Base-by-base conservation (phyloP, 1,140 invertebrate species). In the Zaprionus gabonicus region DNA sequence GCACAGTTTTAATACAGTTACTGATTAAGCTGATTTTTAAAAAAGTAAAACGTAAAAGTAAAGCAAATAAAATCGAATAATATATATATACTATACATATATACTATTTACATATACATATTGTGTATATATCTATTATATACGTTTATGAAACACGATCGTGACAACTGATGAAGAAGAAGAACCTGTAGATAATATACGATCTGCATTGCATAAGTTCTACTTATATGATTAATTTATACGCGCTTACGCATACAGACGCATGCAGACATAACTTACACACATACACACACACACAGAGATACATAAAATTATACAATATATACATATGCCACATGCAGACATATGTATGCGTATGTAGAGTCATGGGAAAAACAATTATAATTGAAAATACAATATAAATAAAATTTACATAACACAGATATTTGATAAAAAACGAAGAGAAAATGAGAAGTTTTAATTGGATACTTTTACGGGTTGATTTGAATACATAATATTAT, bases 171-270 rank as follows among this genome's bases (percentile, higher is more conserved):
- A 31, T 82, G 82, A 31, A 31, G 28, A 85, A 71, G 57, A 73
- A 72, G 68, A 82, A 82, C 74, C 63, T 86, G 82, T 86, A 87
- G 82, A 86, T 87, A 82, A 80, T 87, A 75, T 87, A 87, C 69
- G 76, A 86, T 86, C 82, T 86, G 12, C 41, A 46, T 46, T 46
- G 71, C 82, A 86, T 79, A 78, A 82, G 65, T 82, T 82, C 59
- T 79, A 69, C n/a, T 58, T 76, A 53, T 80, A 86, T 75, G 58
- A 77, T 82, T 86, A 82, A 86, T 82, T 86, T 86, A 77, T 80
- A 86, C 82, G 80, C 82, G 82, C 82, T 86, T 86, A 82, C 79
- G 80, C 82, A 86, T 76, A 79, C 67, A 63, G 74, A 85, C 71
- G 20, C 20, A 71, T 78, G 71, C 75, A 85, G 71, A 71, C 71